Conservation (phyloP, 1,140 invertebrate genomes). For the Diuraphis noxia region DNA sequence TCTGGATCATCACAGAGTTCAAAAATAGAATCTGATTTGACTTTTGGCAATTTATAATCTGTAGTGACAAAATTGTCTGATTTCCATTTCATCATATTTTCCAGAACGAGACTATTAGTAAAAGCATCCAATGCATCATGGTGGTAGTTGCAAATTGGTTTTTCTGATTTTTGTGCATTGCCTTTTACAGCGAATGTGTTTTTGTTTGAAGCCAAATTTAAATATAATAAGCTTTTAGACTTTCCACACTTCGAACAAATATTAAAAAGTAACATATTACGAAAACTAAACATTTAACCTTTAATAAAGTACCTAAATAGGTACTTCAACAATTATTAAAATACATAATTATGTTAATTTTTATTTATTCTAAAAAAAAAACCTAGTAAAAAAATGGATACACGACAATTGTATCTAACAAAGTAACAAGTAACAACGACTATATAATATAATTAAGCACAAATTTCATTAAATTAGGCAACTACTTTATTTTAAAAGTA, state of each 20-base stretch:
- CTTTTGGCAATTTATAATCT: neutral
- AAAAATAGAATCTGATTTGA: neutral
- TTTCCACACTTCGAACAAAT: neutral
- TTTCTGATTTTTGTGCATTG: neutral
- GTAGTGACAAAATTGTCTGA: neutral
- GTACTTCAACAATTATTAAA: neutral
- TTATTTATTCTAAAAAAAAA: neutral
- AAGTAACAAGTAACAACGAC: neutral
- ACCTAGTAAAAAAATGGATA: neutral
- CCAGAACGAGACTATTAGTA: neutral
- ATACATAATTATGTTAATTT: neutral
- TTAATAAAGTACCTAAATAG: neutral
- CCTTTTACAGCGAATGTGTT: neutral
- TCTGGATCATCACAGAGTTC: conserved; percentile 1
- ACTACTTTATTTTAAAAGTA: neutral
- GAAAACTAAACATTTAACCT: neutral
- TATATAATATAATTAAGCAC: neutral
- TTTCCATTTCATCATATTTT: conserved; percentile 35
- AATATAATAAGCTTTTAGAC: neutral
- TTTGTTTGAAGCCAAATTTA: neutral
- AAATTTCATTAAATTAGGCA: neutral
- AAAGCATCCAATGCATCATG: conserved; percentile 13
- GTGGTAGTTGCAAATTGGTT: neutral
- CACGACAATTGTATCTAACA: neutral
- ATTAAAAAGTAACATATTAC: neutral